Percentiles rank a stretch among this genome's conserved stretches.
phyloP scores from a whole-genome alignment of 2,888 invertebrate species.

The Hylaea fasciaria region DNA sequence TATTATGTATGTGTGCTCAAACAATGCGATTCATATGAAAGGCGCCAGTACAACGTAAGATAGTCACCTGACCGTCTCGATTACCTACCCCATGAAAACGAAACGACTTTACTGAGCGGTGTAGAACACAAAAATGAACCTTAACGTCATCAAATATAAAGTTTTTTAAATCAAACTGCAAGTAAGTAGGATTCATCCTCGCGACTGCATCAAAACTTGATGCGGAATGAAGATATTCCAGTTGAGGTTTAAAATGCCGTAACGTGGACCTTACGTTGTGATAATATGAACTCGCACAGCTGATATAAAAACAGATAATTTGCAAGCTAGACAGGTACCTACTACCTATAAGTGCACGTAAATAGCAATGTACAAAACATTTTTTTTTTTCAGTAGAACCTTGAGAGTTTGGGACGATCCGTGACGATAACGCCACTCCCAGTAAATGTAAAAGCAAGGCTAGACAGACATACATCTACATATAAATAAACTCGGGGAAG shows the following conservation, averaged over 20 bases:
- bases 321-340: background rate
- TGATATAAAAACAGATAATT: conserved; percentile 21
- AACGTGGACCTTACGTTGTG: conserved; percentile 34
- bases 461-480: background rate
- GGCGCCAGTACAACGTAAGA: conserved; percentile 68
- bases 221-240: conserved; percentile 60
- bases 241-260: conserved; percentile 52
- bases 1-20: conserved; percentile 51
- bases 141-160: conserved; percentile 31
- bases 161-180: conserved; percentile 29
- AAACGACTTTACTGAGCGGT: conserved; percentile 31
- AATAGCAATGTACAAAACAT: conserved; percentile 14
- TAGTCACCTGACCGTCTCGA: conserved; percentile 70
- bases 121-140: conserved; percentile 43
- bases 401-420: conserved; percentile 35
- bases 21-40: conserved; percentile 76
- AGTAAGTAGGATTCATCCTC: background rate
- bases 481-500: background rate
- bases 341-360: conserved; percentile 3
- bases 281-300: conserved; percentile 39
- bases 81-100: conserved; percentile 40
- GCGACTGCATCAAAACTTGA: conserved; percentile 28
- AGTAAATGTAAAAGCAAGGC: conserved; percentile 38
- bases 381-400: conserved; percentile 40
- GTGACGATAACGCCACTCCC: conserved; percentile 51